Evolutionary conservation across 2,113 vertebrate genomes (phyloP).

Genomic region (Mesitornis unicolor): DNA sequence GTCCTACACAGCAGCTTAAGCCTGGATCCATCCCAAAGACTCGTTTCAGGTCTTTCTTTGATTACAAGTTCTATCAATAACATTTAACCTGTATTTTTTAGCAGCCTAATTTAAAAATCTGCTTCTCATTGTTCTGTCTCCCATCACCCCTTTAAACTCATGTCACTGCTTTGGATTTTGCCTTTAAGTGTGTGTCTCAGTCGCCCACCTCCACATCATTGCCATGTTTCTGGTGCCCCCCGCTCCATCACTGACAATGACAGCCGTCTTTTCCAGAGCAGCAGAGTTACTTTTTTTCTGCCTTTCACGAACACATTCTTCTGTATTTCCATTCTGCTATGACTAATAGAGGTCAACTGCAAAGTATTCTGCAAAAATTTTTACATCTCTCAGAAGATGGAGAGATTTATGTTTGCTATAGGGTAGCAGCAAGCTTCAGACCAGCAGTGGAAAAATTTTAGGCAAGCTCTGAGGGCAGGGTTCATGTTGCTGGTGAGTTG

Average conservation of each 20-base stretch:
- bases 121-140: background rate
- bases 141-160: background rate
- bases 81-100: background rate
- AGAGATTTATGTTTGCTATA: background rate
- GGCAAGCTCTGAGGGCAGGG: background rate
- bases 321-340: background rate
- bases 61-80: background rate
- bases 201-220: background rate
- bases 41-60: background rate
- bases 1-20: background rate
- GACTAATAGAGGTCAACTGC: background rate
- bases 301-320: background rate
- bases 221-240: background rate
- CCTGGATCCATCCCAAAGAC: background rate
- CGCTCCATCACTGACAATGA: background rate
- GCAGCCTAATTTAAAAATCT: background rate
- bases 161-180: background rate
- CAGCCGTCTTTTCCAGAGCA: background rate
- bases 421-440: background rate
- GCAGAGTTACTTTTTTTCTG: background rate
- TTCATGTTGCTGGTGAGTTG: background rate
- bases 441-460: background rate
- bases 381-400: background rate
- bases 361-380: background rate
- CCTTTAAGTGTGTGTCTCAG: background rate